A percentile compares a stretch with the other conserved stretches of the same genome.
Conservation (phyloP, 1,140 invertebrate species). For the Diachasmimorpha longicaudata region DNA sequence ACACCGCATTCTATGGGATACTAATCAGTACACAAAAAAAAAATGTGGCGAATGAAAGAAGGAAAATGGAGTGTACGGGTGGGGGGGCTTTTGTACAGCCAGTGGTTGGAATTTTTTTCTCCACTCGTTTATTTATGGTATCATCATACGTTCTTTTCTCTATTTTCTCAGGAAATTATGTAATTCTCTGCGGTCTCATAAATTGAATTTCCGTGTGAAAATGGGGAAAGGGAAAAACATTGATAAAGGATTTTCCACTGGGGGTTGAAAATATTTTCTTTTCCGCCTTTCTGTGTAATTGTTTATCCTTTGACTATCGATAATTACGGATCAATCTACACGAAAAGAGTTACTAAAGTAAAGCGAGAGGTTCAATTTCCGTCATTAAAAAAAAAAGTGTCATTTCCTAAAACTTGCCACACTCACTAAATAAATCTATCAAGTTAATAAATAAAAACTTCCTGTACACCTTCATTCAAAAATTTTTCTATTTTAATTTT, state of each 20-base stretch:
- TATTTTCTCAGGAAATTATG: conserved; percentile 24
- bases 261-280: neutral
- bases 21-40: conserved; percentile 33
- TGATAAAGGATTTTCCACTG: neutral
- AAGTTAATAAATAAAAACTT: neutral
- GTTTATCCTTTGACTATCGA: no score
- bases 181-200: conserved; percentile 34
- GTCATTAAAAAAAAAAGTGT: no score
- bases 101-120: conserved; percentile 29
- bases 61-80: neutral
- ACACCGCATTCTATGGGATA: conserved; percentile 26
- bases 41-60: conserved; percentile 16
- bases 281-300: neutral
- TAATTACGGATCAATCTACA: no score
- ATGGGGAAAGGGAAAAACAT: neutral
- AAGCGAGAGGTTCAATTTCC: no score
- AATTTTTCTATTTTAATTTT: neutral
- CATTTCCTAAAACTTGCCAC: neutral
- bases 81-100: conserved; percentile 11
- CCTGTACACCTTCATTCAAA: neutral
- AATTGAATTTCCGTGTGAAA: conserved; percentile 35
- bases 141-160: conserved; percentile 27
- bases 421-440: neutral
- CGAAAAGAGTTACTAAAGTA: no score
- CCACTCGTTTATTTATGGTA: conserved; percentile 36